Evolutionary conservation across 2,888 invertebrate species (phyloP).

Genomic region (Synergus itoensis): DNA sequence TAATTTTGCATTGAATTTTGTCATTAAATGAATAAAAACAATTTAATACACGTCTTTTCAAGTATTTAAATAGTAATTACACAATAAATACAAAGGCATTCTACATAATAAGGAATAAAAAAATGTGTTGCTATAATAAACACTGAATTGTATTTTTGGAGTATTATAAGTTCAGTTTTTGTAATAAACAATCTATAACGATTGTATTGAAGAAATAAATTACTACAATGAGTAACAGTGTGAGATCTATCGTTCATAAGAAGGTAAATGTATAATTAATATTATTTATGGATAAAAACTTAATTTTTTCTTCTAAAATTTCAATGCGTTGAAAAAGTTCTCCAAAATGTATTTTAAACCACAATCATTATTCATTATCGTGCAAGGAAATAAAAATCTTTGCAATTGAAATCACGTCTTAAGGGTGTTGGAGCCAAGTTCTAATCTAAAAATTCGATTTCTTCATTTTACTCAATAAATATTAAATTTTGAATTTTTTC

Average conservation of each 20-base stretch:
- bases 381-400: too few relatives aligned
- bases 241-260: constrained; percentile 54
- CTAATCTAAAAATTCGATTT: too few relatives aligned
- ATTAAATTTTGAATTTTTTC: too few relatives aligned
- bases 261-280: constrained; percentile 51
- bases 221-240: constrained; percentile 53
- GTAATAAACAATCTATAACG: background rate
- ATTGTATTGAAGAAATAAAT: background rate
- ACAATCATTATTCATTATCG: too few relatives aligned
- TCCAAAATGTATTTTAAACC: background rate
- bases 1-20: background rate
- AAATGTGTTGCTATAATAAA: background rate
- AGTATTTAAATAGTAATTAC: too few relatives aligned
- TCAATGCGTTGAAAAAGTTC: too few relatives aligned
- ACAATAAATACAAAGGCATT: background rate
- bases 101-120: background rate
- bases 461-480: too few relatives aligned
- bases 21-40: background rate
- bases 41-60: background rate
- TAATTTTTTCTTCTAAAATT: too few relatives aligned
- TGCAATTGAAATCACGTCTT: too few relatives aligned
- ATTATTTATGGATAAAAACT: background rate
- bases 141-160: background rate
- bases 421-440: too few relatives aligned
- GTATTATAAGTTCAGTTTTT: background rate